Evolutionary conservation across 2,888 invertebrate species (phyloP), one percentile per base, ranked within the genome.

Genomic region (Pyrrhosoma nymphula): DNA sequence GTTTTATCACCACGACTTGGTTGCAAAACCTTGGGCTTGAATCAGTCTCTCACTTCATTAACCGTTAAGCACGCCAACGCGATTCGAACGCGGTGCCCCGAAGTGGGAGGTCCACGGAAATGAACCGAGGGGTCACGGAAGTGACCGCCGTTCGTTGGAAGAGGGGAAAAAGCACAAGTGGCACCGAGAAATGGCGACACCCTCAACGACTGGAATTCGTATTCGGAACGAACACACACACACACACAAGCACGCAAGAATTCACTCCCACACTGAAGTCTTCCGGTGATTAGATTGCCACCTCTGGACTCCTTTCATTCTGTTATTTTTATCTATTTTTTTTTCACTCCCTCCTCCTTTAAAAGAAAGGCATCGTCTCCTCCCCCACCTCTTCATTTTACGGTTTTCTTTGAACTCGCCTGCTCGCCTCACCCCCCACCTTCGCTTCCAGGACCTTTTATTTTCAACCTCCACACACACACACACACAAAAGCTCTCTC

Each of bases 201-300:
- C 82, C 35, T 60, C 14, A 26, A 69, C 63, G 69, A 47, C 60
- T 69, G 39, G 69, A 93, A 93, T 93, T 93, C 75, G 93, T 55
- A 93, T 69, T 35, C 93, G 90, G 56, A n/a, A 69, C n/a, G n/a
- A n/a, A 55, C 69, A 30, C 89, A 47, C 63, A 63, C 39, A 39
- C 35, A 63, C 91, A 91, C 6, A 47, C 47, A 47, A 47, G 47
- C 47, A 47, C 60, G 60, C 60, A 60, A 60, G 60, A 60, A 60
- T 69, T 69, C 69, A 69, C 69, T 69, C 69, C 69, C 60, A 60
- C 75, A 63, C 93, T 47, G 93, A 75, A 69, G 93, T 93, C 93
- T 93, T 75, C 93, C 93, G 93, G 93, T 93, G 93, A 93, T 75
- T 63, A 93, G 93, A 93, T 93, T 93, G 93, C 93, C 93, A 93